Evolutionary conservation across 2,113 vertebrate genomes (phyloP).

Genomic region (Chascanopsetta lugubris): DNA sequence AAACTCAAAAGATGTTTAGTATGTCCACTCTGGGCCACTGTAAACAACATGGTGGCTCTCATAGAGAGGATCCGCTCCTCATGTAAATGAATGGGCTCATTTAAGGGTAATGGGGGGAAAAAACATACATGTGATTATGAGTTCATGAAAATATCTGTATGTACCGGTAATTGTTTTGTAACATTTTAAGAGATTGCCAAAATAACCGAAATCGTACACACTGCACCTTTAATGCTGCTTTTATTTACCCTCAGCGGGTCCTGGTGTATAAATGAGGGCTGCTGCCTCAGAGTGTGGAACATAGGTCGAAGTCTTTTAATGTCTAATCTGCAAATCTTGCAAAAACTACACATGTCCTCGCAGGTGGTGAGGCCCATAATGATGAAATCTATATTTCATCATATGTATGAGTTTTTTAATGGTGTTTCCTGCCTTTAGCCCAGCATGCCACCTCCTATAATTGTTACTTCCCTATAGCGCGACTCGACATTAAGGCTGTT

Average conservation of each 20-base stretch:
- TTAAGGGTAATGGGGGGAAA: too few species aligned
- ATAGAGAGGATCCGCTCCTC: too few species aligned
- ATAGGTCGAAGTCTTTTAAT: neutral
- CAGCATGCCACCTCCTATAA: conserved; percentile 4
- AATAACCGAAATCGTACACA: too few species aligned
- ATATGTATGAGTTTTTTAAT: conserved; percentile 20
- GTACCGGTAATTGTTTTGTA: too few species aligned
- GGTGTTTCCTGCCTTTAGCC: conserved; percentile 2
- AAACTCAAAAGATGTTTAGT: too few species aligned
- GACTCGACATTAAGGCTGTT: conserved; percentile 8
- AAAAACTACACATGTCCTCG: neutral
- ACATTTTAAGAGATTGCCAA: too few species aligned
- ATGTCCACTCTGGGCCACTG: too few species aligned
- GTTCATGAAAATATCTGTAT: too few species aligned
- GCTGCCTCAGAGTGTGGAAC: conserved; percentile 3
- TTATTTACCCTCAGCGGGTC: neutral
- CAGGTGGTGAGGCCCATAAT: conserved; percentile 21
- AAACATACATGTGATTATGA: too few species aligned
- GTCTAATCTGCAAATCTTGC: neutral
- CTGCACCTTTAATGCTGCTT: neutral
- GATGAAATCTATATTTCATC: conserved; percentile 3
- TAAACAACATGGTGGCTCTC: too few species aligned
- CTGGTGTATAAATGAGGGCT: conserved; percentile 2
- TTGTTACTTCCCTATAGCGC: conserved; percentile 5
- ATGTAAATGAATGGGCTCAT: too few species aligned